phyloP scores from a whole-genome alignment of 2,888 invertebrate genomes.

The Pterobdella sp. region DNA sequence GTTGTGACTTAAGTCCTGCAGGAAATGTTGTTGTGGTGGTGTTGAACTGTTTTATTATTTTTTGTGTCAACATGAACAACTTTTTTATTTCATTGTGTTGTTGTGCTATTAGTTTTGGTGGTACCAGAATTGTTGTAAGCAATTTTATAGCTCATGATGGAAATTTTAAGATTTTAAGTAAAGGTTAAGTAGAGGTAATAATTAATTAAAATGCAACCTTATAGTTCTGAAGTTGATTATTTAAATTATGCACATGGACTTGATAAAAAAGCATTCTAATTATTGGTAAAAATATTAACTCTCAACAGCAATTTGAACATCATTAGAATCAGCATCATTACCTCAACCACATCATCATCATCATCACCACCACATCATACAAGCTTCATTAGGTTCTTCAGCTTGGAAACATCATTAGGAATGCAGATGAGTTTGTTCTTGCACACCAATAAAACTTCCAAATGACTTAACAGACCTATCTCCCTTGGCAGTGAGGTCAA shows the following conservation, averaged over 20 bases:
- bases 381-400: conserved; percentile 69
- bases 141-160: too few species aligned
- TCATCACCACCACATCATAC: conserved; percentile 39
- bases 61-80: too few species aligned
- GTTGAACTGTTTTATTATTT: too few species aligned
- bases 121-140: too few species aligned
- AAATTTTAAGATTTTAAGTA: too few species aligned
- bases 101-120: too few species aligned
- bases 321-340: not conserved
- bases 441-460: conserved; percentile 66
- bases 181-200: too few species aligned
- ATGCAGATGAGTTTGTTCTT: conserved; percentile 78
- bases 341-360: not conserved
- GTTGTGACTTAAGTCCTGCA: conserved; percentile 77
- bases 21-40: too few species aligned
- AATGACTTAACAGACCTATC: conserved; percentile 68
- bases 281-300: not conserved
- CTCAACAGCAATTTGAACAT: not conserved
- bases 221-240: too few species aligned
- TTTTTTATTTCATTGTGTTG: too few species aligned
- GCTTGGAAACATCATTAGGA: conserved; percentile 80
- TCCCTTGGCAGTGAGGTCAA: conserved; percentile 74
- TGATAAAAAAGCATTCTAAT: not conserved
- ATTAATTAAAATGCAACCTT: too few species aligned
- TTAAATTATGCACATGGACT: not conserved